These are phyloP conservation scores for Tachina lurida DNA, from an alignment of 2,888 invertebrate genomes.

Conservation along the genomic window DNA sequence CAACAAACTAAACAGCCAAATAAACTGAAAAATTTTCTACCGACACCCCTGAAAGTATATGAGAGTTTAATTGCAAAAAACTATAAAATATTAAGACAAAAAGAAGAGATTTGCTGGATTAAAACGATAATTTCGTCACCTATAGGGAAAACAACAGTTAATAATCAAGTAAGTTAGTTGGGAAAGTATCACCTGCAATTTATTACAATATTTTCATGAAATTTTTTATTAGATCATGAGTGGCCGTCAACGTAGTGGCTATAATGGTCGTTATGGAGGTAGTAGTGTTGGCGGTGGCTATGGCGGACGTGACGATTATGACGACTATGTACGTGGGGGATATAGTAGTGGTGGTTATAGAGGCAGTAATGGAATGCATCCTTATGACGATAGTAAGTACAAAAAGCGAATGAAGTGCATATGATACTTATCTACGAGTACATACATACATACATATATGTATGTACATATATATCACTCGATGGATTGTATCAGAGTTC, in stretches of 20 bases:
- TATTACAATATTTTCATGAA: neutral
- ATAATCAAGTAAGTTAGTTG: conserved; percentile 77
- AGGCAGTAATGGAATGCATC: conserved; percentile 75
- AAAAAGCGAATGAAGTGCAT: too few relatives aligned
- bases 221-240: conserved; percentile 76
- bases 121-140: conserved; percentile 39
- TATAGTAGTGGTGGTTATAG: conserved; percentile 73
- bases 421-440: too few relatives aligned
- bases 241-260: conserved; percentile 76
- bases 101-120: conserved; percentile 9
- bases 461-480: neutral
- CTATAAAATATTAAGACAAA: conserved; percentile 54
- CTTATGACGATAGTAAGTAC: conserved; percentile 76
- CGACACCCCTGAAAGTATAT: conserved; percentile 33
- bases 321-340: conserved; percentile 66
- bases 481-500: too few relatives aligned
- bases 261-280: conserved; percentile 63
- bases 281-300: conserved; percentile 64
- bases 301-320: conserved; percentile 66
- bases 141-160: conserved; percentile 53
- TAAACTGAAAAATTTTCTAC: conserved; percentile 63
- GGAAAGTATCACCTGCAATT: neutral
- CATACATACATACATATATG: conserved; percentile 12
- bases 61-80: conserved; percentile 36
- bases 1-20: conserved; percentile 73